Conservation (phyloP, 2,888 invertebrate species). For the Ochropleura leucogaster region DNA sequence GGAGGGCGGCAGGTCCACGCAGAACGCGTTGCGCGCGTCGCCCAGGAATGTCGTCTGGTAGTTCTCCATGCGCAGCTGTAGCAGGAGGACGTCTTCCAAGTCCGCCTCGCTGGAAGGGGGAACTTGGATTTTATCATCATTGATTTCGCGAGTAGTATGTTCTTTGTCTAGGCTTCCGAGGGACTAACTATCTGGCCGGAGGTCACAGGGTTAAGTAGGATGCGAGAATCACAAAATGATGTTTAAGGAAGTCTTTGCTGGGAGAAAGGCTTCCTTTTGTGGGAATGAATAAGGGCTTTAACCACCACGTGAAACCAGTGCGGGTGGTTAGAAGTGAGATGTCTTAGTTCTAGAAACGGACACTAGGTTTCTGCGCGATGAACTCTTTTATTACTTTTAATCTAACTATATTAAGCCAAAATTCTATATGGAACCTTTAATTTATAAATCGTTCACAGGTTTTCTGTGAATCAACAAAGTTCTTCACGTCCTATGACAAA, state of each 20-base stretch:
- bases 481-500: too few species aligned
- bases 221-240: not conserved
- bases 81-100: conserved; percentile 93
- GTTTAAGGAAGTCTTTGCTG: not conserved
- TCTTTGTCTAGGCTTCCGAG: not conserved
- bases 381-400: not conserved
- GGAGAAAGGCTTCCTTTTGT: not conserved
- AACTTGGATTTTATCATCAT: not conserved
- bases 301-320: not conserved
- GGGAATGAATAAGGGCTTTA: not conserved
- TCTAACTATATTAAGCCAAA: not conserved
- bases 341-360: not conserved
- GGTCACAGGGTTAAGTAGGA: not conserved
- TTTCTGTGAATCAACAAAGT: not conserved
- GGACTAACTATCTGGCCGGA: not conserved
- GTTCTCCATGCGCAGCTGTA: conserved; percentile 91
- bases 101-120: conserved; percentile 91
- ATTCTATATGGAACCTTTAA: not conserved
- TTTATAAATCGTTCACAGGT: not conserved
- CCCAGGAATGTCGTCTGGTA: conserved; percentile 91
- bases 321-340: not conserved
- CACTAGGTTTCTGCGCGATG: not conserved
- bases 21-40: conserved; percentile 85
- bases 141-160: not conserved
- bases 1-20: conserved; percentile 84